Base-by-base conservation (phyloP, 2,888 invertebrate genomes). In the Pilophorus perplexus region DNA sequence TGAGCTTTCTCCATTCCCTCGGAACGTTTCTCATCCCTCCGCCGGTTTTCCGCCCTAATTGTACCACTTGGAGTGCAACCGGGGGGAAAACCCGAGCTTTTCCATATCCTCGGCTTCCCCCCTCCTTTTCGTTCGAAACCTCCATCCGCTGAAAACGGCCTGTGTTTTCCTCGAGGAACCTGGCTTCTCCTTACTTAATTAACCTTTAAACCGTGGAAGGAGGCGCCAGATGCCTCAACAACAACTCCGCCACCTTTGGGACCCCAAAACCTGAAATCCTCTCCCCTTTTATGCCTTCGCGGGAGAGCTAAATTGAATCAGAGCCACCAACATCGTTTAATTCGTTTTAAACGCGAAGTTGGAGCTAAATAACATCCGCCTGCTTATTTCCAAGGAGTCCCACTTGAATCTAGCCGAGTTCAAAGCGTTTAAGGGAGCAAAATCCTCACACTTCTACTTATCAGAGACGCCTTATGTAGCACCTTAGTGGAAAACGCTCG, bases 131-230 rank as follows among this genome's bases (percentile, higher is more conserved):
- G n/a, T n/a, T n/a, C n/a, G n/a, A n/a, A n/a, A n/a, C n/a, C n/a
- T n/a, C n/a, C n/a, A 5, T 20, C 22, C 38, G 2, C 38, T 2
- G 38, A 6, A 38, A 38, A 2, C 16, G 44, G 8, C 14, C 16
- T 12, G 14, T 10, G 2, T 12, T 27, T 16, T 28, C 52, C 28
- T 16, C 18, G 20, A 52, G 52, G 33, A 52, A 28, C 52, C 52
- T 28, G 59, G 44, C 23, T 42, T 42, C 59, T 55, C 59, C 59
- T 59, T 59, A 59, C 59, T 59, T 59, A 59, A 59, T 59, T 59
- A 59, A 59, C 59, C 59, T 59, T 42, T 18, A 18, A 25, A 33
- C 59, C 2, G 27, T 6, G 22, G 57, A 10, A 5, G 37, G 38
- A 25, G 25, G 44, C 59, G 25, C 44, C 59, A 59, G 59, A 59